Evolutionary conservation across 1,140 invertebrate species (phyloP), one percentile per base, ranked within the genome.

Genomic region (Drosophila santomea): DNA sequence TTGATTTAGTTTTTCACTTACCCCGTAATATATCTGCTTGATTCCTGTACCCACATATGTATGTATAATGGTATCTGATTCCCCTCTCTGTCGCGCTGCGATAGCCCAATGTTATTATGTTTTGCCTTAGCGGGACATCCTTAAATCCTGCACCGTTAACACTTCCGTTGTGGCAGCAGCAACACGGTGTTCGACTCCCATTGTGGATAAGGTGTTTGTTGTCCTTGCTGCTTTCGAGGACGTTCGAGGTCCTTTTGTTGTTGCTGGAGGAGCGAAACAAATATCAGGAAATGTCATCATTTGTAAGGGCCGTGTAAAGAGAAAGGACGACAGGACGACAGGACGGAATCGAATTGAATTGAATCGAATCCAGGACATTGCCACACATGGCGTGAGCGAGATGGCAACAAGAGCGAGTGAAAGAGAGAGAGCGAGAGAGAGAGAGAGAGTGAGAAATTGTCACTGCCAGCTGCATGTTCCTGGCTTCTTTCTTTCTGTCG

Each of bases 251-350:
- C 73, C 39, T 74, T 84, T 84, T 84, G 80, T 83, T 59, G 38
- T 10, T 32, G 60, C 17, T 47, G 58, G 66, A 52, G 75, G 50
- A 73, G 75, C 75, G 51, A 76, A 83, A 86, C 83, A 88, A 88
- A 88, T 74, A 88, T 88, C 83, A 89, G 84, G 84, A 88, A 84
- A 88, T 89, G 84, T 88, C 84, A 89, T 88, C 80, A 89, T 88
- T 88, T 83, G 84, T 83, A 83, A 64, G 62, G 23, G 39, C 39
- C 59, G 35, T 28, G 57, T 23, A 20, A 39, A 45, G 25, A 32
- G 32, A 43, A 15, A n/a, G 47, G 45, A 60, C 58, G 51, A 51
- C 44, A 10, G 47, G 48, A 39, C 50, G 57, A 85, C 50, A 8
- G 43, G 20, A 20, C 44, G 32, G 23, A 56, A 81, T 78, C 58